Base-by-base conservation (phyloP, 2,797 vertebrate species). In the Takifugu rubripes region DNA sequence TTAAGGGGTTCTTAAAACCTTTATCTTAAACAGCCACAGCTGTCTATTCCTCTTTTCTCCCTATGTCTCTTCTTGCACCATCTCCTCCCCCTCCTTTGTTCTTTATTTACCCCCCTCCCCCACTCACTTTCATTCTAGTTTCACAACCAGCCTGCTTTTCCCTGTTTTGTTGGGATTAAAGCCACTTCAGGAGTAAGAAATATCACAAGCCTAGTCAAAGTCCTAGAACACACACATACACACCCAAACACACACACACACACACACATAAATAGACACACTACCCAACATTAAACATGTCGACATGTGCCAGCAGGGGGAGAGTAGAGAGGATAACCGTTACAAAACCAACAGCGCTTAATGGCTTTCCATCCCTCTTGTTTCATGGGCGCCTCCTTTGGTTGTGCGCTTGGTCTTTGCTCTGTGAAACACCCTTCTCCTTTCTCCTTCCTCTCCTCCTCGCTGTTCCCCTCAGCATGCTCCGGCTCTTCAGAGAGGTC, bases 401-500 rank as follows among this genome's bases (percentile, higher is more conserved):
- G 61, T 62, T 71, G 53, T 70, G 70, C 75, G 65, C 64, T 78
- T n/a, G 63, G 66, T 73, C 79, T 73, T 68, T 67, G 61, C 70
- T 68, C 73, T 56, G 61, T 68, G 74, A 70, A 75, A 76, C 69
- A 25, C 67, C 64, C 64, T 54, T 69, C 71, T 66, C 68, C 61
- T 67, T 64, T 57, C 64, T 46, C 61, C 44, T 31, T 49, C 59
- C 43, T 42, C 6, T 1, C 44, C 64, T 3, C 25, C 61, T 24
- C 53, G 11, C 0, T 0, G 2, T 1, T 58, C 27, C 66, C 33
- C 59, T 47, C 56, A 68, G 53, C 82, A 66, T 33, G 79, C 83
- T 70, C 55, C 60, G 5, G 83, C 89, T 87, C 92, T 92, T 91
- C 87, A 92, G 89, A 92, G 91, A 89, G 86, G 87, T 86, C 89